Base-by-base conservation (phyloP, 2,888 invertebrate genomes). In the Latrodectus elegans region DNA sequence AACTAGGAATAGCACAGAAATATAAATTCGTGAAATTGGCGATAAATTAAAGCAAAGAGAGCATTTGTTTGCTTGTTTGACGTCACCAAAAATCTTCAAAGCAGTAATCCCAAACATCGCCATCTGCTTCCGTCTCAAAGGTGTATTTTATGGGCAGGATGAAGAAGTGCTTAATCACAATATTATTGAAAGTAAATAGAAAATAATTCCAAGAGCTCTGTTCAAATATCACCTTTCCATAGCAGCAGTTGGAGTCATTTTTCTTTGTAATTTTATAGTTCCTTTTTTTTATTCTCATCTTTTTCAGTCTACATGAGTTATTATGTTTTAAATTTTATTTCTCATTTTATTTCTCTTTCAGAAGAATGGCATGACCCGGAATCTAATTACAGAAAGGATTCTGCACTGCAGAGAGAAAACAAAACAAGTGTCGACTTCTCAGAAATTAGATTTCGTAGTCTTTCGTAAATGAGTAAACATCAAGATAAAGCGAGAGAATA, bases 381-480 rank as follows among this genome's bases (percentile, higher is more conserved):
- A 38, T 38, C 38, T 38, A 38, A 38, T 38, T 38, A 38, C 38
- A 38, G 38, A 4, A 0, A 0, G 6, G 38, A 38, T 38, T 38
- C 38, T 38, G 2, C 0, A 38, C 38, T 38, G 77, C 22, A 77
- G 14, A 22, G 52, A 67, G 68, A 77, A 67, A 71, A 79, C 55
- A 71, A 70, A 77, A 26, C 26, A 67, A 9, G 55, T 71, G 55
- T 79, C 17, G 70, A 79, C 55, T 79, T 70, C 38, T 74, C 49
- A 26, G 49, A 79, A 79, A 79, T 79, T 79, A 60, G 71, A 79
- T 79, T 78, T 70, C 55, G 17, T n/a, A 71, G 55, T 71, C 49
- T 79, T 79, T 79, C 38, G 38, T 79, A 79, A 71, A 71, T 53
- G 79, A 71, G 49, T 60, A 79, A 68, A 79, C 71, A 70, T 70